Evolutionary conservation across 2,113 vertebrate genomes (phyloP), one percentile per base, ranked within the genome.

Genomic region (Mola mola): DNA sequence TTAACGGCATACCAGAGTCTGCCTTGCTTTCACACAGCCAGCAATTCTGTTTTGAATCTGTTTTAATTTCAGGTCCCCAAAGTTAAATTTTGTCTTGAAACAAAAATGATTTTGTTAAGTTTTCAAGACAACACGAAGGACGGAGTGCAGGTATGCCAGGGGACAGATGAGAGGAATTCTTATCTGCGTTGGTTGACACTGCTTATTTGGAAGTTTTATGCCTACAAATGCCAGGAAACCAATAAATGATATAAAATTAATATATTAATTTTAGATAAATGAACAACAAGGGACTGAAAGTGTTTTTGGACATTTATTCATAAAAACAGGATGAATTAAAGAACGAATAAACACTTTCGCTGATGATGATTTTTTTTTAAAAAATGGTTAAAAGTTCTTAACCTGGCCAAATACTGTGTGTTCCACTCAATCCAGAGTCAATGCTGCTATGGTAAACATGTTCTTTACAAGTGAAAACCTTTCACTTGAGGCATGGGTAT

Each of bases 11-110:
- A n/a, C n/a, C n/a, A 70, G 12, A 31, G 38, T 68, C 34, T 57
- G 19, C 36, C 11, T 62, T 53, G 66, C 49, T 38, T 47, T 12
- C 17, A 24, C 71, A 41, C 40, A 43, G 41, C 3, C 59, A 60
- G 42, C 65, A 79, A 66, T 76, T n/a, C n/a, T n/a, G n/a, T n/a
- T n/a, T n/a, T 64, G 60, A 53, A 53, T 71, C 28, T 6, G 43
- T 42, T 56, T 62, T 72, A 59, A 55, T 66, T 75, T 55, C 12
- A 51, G 41, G 28, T 57, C 38, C 71, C 61, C 25, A 7, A 8
- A 11, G 55, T 38, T 37, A 58, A 57, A 42, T 62, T n/a, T 40
- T 31, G 49, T 12, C 66, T 15, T 26, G 16, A 19, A 65, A 51
- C 64, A 48, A 43, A 70, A 13, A 43, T 24, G n/a, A n/a, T 56